These are phyloP conservation scores for Drosophila testacea DNA, from an alignment of 2,888 invertebrate species.

Conservation along the genomic window DNA sequence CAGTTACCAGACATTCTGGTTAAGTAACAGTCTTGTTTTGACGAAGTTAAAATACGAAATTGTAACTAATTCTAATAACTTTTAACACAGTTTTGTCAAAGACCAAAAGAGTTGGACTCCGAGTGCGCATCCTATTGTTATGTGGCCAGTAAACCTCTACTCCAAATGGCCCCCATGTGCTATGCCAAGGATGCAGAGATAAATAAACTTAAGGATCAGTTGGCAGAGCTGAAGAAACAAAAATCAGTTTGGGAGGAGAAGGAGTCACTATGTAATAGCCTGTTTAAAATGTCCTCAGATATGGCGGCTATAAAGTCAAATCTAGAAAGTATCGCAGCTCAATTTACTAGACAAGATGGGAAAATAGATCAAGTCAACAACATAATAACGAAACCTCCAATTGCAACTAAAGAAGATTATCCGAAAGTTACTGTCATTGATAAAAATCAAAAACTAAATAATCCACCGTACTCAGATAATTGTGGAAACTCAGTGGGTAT, in stretches of 20 bases:
- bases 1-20: too few relatives aligned
- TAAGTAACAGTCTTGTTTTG: too few relatives aligned
- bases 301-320: conserved; percentile 4
- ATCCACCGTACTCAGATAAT: conserved; percentile 1
- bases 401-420: background rate
- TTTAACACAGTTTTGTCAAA: conserved; percentile 1
- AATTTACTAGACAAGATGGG: background rate
- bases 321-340: background rate
- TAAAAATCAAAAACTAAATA: background rate
- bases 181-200: conserved; percentile 13
- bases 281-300: background rate
- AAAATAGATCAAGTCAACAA: background rate
- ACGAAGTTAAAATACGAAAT: background rate
- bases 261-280: background rate
- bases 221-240: conserved; percentile 7
- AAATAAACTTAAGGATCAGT: conserved; percentile 8
- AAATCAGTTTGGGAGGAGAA: background rate
- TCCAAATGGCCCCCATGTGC: conserved; percentile 16
- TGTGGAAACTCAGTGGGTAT: conserved; percentile 6
- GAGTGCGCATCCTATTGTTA: conserved; percentile 25
- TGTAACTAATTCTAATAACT: background rate
- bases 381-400: background rate
- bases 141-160: conserved; percentile 2
- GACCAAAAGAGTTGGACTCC: background rate
- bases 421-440: background rate